Base-by-base conservation (phyloP, 1,140 invertebrate genomes). In the Hydropsyche tenuis region DNA sequence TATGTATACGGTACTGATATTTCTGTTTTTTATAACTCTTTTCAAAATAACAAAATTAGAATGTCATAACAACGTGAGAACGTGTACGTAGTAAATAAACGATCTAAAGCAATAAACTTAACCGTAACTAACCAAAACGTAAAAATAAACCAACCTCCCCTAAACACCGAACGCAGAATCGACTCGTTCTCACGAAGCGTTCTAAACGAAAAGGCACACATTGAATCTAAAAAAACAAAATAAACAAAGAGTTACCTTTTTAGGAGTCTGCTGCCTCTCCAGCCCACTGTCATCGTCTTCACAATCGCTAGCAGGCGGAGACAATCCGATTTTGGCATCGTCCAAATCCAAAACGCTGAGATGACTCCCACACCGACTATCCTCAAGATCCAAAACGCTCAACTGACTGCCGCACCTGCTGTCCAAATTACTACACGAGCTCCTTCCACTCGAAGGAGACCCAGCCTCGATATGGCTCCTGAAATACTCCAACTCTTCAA, bases 401-500 rank as follows among this genome's bases (percentile, higher is more conserved):
- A 75, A 46, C 46, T 75, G 73, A 63, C 73, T 75, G 7, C 73
- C 73, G 23, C 73, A 75, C 12, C 73, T 43, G 42, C 73, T 75
- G 46, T 75, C 73, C 46, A 75, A 53, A 46, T 75, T 75, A 46
- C 73, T 75, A 60, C 73, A 75, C 1, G 73, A 75, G 20, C 68
- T 71, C 0, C 73, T 23, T 12, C 73, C 69, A 37, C 73, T 75
- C 20, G 73, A 75, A 37, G 68, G 51, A 18, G 73, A 74, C 1
- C 48, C 63, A 16, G 46, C 65, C 7, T 71, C 73, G n/a, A 64
- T 42, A 16, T 71, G 74, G 27, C 48, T 74, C 56, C 69, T 71
- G 22, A 78, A 72, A 30, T 74, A 78, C 60, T 89, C 87, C 77
- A 90, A 87, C 79, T 91, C 90, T 77, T 91, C 89, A 48, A 89